Evolutionary conservation across 2,888 invertebrate species (phyloP).

Genomic region (Hybos culiciformis): DNA sequence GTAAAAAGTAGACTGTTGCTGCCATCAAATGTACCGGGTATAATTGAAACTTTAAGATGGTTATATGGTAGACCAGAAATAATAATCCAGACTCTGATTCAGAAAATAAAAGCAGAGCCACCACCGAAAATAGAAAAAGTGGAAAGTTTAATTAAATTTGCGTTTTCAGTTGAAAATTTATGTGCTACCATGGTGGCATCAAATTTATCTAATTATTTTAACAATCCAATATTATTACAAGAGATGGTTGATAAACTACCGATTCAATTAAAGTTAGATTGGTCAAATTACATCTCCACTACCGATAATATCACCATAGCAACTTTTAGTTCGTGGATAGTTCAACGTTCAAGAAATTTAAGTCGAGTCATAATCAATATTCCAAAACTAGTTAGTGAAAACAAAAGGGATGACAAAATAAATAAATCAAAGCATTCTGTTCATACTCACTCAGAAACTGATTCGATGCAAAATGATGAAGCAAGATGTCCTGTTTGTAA

Average conservation of each 20-base stretch:
- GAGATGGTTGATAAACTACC: constrained; percentile 8
- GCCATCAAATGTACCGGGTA: constrained; percentile 1
- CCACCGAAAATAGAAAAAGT: constrained; percentile 4
- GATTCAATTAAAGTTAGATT: constrained; percentile 1
- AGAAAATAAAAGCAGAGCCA: background rate
- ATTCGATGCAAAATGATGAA: too few relatives aligned
- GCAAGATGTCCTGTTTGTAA: constrained; percentile 4
- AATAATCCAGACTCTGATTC: background rate
- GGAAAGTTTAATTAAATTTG: constrained; percentile 5
- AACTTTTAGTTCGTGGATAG: constrained; percentile 7
- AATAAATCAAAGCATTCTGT: too few relatives aligned
- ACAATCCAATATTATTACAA: constrained; percentile 6
- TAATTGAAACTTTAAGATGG: constrained; percentile 5
- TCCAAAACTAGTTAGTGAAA: too few relatives aligned
- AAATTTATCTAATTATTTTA: background rate
- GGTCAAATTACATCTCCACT: constrained; percentile 6
- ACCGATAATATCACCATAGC: background rate
- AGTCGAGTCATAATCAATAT: too few relatives aligned
- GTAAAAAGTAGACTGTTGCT: constrained; percentile 6
- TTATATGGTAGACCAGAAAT: constrained; percentile 6
- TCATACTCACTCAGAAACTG: too few relatives aligned
- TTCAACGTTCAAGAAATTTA: too few relatives aligned
- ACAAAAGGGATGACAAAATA: too few relatives aligned
- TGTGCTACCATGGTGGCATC: constrained; percentile 4
- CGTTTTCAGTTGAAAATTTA: constrained; percentile 7